Conservation (phyloP, 35 echinoderm and acorn worm species). For the Ptychodera flava region DNA sequence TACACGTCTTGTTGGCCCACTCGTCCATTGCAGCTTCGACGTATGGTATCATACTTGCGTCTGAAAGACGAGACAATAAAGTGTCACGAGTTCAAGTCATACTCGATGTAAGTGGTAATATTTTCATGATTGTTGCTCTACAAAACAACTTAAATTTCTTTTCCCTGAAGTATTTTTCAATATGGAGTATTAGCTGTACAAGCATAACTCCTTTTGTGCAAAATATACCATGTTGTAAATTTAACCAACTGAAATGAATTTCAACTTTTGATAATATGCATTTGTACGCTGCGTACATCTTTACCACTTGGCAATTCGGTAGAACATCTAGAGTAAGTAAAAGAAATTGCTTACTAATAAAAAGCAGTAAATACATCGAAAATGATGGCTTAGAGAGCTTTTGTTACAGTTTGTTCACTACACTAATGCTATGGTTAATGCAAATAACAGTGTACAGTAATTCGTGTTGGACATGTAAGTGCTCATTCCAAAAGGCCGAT, state of each 20-base stretch:
- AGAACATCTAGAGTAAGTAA: too few species aligned
- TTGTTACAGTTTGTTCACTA: too few species aligned
- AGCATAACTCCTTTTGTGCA: neutral
- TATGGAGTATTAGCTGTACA: neutral
- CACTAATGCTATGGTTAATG: too few species aligned
- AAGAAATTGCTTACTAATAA: too few species aligned
- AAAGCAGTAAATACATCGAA: too few species aligned
- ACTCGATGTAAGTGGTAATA: neutral
- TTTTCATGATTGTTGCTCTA: neutral
- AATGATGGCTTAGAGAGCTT: too few species aligned
- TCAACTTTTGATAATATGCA: too few species aligned
- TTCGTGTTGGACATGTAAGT: too few species aligned
- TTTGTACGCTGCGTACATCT: too few species aligned
- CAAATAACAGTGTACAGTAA: too few species aligned
- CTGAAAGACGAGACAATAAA: neutral
- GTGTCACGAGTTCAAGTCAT: neutral
- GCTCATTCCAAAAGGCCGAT: too few species aligned
- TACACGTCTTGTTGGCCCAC: neutral
- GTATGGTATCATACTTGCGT: neutral
- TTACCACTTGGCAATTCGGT: too few species aligned
- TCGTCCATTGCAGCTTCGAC: neutral
- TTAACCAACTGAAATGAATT: neutral
- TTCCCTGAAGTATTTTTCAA: neutral
- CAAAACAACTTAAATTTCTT: neutral
- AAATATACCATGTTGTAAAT: neutral